A percentile compares a stretch with the other conserved stretches of the same genome.
phyloP scores from a whole-genome alignment of 2,797 vertebrate genomes.

The Potorous gilbertii region DNA sequence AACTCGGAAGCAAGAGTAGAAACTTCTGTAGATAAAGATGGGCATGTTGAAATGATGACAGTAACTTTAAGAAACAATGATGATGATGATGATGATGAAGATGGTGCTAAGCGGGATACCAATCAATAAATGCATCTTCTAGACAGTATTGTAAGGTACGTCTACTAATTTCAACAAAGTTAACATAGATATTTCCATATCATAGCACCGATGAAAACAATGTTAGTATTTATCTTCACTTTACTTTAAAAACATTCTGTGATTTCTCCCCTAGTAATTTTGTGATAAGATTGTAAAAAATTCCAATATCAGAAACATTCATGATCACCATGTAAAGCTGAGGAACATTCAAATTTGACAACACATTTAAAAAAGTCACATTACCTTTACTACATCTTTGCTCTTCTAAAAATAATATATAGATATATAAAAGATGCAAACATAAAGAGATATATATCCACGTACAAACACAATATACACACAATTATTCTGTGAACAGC shows the following conservation, averaged over 20 bases:
- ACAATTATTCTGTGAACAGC: conserved; percentile 69
- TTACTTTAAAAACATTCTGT: conserved; percentile 40
- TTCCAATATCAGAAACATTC: conserved; percentile 30
- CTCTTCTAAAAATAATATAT: conserved; percentile 59
- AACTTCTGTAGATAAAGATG: not conserved
- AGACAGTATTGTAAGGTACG: not conserved
- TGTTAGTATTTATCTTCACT: conserved; percentile 43
- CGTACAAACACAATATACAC: conserved; percentile 59
- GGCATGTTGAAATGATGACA: not conserved
- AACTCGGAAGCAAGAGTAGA: conserved; percentile 2
- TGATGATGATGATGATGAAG: not conserved
- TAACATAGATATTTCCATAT: conserved; percentile 2
- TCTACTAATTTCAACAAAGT: not conserved
- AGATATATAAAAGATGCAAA: conserved; percentile 60
- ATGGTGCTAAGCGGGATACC: not conserved
- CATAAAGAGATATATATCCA: conserved; percentile 42
- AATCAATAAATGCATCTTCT: not conserved
- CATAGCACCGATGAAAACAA: conserved; percentile 32
- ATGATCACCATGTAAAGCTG: conserved; percentile 63
- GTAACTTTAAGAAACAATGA: not conserved
- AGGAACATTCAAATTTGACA: conserved; percentile 41
- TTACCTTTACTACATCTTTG: conserved; percentile 69
- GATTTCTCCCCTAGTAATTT: conserved; percentile 20
- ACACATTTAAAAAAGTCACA: conserved; percentile 62
- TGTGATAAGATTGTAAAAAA: conserved; percentile 49